phyloP scores from a whole-genome alignment of 2,113 vertebrate species.

The Connochaetes taurinus region DNA sequence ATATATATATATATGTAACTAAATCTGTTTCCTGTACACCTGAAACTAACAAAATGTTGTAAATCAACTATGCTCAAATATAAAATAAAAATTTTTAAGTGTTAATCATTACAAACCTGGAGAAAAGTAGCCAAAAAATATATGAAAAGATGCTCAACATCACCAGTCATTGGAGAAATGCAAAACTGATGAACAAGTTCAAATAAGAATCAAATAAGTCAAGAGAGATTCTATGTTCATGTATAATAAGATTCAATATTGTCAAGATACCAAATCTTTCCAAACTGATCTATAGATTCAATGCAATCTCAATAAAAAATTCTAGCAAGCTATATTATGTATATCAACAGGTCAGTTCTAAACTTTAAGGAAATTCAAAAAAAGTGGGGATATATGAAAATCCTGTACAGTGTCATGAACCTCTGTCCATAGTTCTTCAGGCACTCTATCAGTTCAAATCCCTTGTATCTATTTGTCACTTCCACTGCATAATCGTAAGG shows the following conservation, averaged over 20 bases:
- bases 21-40: neutral
- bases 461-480: too few species aligned
- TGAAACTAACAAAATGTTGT: neutral
- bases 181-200: neutral
- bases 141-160: neutral
- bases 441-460: too few species aligned
- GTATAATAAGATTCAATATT: neutral
- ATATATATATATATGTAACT: neutral
- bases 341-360: neutral
- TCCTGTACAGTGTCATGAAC: too few species aligned
- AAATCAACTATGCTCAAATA: neutral
- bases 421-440: too few species aligned
- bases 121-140: neutral
- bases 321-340: neutral
- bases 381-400: neutral
- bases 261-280: neutral
- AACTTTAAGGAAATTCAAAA: neutral
- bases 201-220: neutral
- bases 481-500: too few species aligned
- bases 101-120: neutral
- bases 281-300: neutral
- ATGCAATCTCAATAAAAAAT: neutral
- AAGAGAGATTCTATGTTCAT: neutral
- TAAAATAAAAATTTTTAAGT: neutral
- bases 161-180: neutral